Evolutionary conservation across 2,888 invertebrate genomes (phyloP).

Genomic region (Drosophila subsilvestris): DNA sequence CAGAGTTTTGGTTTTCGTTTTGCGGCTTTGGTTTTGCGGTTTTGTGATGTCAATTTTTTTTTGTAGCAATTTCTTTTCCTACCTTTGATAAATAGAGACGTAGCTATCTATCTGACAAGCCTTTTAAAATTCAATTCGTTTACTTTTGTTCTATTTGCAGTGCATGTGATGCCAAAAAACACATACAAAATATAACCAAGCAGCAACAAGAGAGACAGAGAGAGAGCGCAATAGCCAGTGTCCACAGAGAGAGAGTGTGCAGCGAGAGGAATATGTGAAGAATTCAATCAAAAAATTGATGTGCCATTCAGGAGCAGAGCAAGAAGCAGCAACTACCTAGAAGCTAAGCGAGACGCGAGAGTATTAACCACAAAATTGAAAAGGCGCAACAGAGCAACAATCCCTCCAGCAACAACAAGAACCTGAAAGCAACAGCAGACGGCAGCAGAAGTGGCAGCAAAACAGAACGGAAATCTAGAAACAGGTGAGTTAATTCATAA

Average conservation of each 20-base stretch:
- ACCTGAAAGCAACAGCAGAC: constrained; percentile 25
- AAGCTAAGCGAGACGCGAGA: constrained; percentile 77
- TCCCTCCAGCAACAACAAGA: constrained; percentile 75
- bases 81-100: constrained; percentile 12
- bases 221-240: constrained; percentile 35
- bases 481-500: constrained; percentile 45
- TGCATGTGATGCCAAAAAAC: constrained; percentile 67
- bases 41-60: constrained; percentile 34
- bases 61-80: constrained; percentile 16
- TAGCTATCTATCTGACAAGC: constrained; percentile 12
- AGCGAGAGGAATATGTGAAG: constrained; percentile 23
- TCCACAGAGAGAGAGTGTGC: constrained; percentile 12
- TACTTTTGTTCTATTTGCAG: constrained; percentile 47
- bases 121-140: constrained; percentile 1
- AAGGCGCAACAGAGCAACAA: constrained; percentile 66
- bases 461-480: constrained; percentile 16
- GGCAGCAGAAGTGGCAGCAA: constrained; percentile 7
- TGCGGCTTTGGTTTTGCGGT: not conserved
- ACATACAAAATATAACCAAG: constrained; percentile 36
- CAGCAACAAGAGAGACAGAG: not conserved
- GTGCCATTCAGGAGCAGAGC: constrained; percentile 65
- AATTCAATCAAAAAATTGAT: constrained; percentile 55
- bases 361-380: constrained; percentile 63
- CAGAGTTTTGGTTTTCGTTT: constrained; percentile 6
- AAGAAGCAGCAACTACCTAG: constrained; percentile 61